Percentiles rank a stretch among this genome's conserved stretches.
Conservation (phyloP, 2,888 invertebrate species). For the Anagyrus pseudococci region DNA sequence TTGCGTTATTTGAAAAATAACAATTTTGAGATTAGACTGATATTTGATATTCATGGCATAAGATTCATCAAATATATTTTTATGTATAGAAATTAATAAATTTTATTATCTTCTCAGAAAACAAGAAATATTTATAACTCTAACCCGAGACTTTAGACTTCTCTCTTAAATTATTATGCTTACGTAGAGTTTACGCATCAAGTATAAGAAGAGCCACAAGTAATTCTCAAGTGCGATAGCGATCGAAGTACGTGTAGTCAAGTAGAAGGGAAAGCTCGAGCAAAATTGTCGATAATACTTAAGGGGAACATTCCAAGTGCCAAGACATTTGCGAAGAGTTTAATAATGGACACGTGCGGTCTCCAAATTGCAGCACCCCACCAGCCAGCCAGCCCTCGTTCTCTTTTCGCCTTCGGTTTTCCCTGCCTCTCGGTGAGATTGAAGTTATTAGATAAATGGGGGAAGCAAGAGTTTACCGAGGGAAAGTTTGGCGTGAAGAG, state of each 20-base stretch:
- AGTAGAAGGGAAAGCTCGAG: background rate
- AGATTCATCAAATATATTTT: too few relatives aligned
- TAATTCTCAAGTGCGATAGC: background rate
- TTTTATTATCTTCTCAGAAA: too few relatives aligned
- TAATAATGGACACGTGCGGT: constrained; percentile 4
- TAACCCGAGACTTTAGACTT: too few relatives aligned
- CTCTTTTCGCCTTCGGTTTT: too few relatives aligned
- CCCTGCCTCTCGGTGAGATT: constrained; percentile 1
- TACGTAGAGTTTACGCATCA: too few relatives aligned
- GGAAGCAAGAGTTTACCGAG: background rate
- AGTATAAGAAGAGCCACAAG: background rate
- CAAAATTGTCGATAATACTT: constrained; percentile 9
- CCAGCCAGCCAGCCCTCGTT: too few relatives aligned
- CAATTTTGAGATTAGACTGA: too few relatives aligned
- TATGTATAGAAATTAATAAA: too few relatives aligned
- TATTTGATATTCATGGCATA: too few relatives aligned
- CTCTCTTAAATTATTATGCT: too few relatives aligned
- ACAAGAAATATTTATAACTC: too few relatives aligned
- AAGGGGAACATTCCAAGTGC: constrained; percentile 13
- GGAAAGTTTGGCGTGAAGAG: constrained; percentile 5
- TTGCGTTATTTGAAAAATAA: too few relatives aligned
- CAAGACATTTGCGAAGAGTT: constrained; percentile 11
- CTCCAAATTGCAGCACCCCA: constrained; percentile 19
- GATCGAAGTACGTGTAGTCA: background rate
- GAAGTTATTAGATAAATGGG: constrained; percentile 6